phyloP scores from a whole-genome alignment of 2,888 invertebrate genomes.

The Nemotelus pantherinus region DNA sequence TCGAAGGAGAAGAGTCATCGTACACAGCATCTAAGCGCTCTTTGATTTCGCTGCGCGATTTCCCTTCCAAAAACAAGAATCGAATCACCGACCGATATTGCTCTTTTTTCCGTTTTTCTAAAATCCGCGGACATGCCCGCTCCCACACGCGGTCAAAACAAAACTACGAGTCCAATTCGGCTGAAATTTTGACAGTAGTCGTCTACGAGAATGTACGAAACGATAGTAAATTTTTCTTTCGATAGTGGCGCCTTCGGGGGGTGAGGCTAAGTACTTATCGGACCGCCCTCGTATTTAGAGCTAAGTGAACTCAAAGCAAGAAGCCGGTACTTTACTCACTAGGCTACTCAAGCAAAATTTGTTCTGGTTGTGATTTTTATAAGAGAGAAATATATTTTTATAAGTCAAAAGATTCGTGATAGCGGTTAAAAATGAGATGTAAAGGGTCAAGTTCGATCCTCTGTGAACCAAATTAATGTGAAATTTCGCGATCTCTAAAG shows the following conservation, averaged over 20 bases:
- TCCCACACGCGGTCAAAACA: slow-evolving; percentile 49
- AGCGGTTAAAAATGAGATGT: no score
- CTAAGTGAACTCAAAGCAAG: neutral
- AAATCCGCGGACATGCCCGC: slow-evolving; percentile 21
- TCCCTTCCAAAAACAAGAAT: neutral
- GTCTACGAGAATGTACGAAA: slow-evolving; percentile 30
- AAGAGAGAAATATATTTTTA: no score
- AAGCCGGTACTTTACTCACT: no score
- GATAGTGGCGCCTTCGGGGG: slow-evolving; percentile 9
- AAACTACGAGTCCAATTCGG: slow-evolving; percentile 44
- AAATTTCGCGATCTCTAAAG: no score
- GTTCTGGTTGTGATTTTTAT: no score
- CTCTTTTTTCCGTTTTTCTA: slow-evolving; percentile 46
- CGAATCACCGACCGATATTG: slow-evolving; percentile 48
- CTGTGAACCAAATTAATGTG: no score
- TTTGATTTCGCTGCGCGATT: no score
- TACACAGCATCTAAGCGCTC: no score
- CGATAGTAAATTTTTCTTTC: slow-evolving; percentile 14
- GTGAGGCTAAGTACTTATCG: slow-evolving; percentile 21
- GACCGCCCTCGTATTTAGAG: slow-evolving; percentile 5
- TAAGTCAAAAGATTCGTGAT: no score
- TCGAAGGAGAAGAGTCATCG: no score
- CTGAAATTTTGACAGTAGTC: slow-evolving; percentile 31
- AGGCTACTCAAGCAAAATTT: no score
- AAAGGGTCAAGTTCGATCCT: no score